Base-by-base conservation (phyloP, 2,888 invertebrate species). In the Drosophila hamatofila region DNA sequence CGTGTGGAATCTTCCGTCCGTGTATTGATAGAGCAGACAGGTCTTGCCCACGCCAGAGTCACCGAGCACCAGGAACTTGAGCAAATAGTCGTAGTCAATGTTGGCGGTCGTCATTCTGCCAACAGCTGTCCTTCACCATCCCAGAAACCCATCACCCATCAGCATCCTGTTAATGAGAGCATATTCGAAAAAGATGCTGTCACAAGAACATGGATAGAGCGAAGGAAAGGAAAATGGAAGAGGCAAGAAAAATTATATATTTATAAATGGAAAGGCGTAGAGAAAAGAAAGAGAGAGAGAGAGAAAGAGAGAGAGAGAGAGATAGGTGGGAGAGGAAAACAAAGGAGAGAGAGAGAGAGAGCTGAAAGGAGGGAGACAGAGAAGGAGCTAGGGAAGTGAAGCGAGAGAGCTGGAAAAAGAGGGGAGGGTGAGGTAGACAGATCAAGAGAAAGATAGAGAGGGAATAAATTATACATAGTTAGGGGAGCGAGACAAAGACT, bases 21-120 rank as follows among this genome's bases (percentile, higher is more conserved):
- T 98, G 92, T 98, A 99, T 91, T 98, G 98, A 92, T 97, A 98
- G 21, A 99, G 94, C 90, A 99, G 97, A 91, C 98, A 98, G 0
- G 99, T 99, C 94, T 99, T 99, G 16, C 99, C 99, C 59, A 99
- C 98, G 37, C 98, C 98, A 1, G 98, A 98, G 93, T 99, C 98
- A n/a, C 98, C 99, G 68, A 98, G 95, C 68, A 98, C 97, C 72
- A 99, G 94, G 92, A 99, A 96, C 82, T 93, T 93, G 76, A 93
- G 91, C 81, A 93, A 75, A 79, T 92, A 93, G 86, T 93, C 93
- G 83, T 93, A 93, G 76, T 93, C 93, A 75, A 92, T 91, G 69
- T 87, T 88, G 59, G 83, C 54, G 46, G 72, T 72, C 68, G 90
- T 72, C 90, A 90, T 90, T 57, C 54, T 81, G 46, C 27, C 56